Conservation (phyloP, 2,113 vertebrate genomes). For the Platysteira castanea region DNA sequence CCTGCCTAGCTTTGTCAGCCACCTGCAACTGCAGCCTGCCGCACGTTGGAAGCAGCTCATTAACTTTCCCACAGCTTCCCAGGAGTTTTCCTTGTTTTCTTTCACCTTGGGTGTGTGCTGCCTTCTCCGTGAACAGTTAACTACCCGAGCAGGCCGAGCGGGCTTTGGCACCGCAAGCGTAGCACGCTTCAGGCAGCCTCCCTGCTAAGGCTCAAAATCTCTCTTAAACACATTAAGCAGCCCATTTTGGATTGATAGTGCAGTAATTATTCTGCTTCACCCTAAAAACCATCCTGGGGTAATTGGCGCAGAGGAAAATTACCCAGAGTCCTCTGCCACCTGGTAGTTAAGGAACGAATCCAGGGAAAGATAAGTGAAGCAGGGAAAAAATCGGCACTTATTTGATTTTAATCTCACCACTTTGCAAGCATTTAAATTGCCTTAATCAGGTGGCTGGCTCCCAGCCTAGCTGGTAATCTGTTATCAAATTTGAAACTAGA, state of each 20-base stretch:
- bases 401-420: slow-evolving; percentile 98
- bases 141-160: slow-evolving; percentile 45
- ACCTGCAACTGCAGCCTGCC: slow-evolving; percentile 77
- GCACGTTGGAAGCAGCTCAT: slow-evolving; percentile 76
- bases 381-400: slow-evolving; percentile 86
- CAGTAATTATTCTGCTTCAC: slow-evolving; percentile 94
- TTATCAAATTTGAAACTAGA: slow-evolving; percentile 96
- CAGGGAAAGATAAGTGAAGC: slow-evolving; percentile 86
- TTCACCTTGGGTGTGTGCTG: slow-evolving; percentile 76
- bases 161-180: slow-evolving; percentile 58
- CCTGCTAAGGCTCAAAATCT: slow-evolving; percentile 83
- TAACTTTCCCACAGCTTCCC: slow-evolving; percentile 77
- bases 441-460: slow-evolving; percentile 91
- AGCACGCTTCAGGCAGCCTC: slow-evolving; percentile 74
- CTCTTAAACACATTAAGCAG: slow-evolving; percentile 92
- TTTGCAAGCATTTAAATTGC: slow-evolving; percentile 98
- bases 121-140: slow-evolving; percentile 61
- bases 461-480: slow-evolving; percentile 88
- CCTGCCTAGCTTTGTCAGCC: slow-evolving; percentile 77
- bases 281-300: slow-evolving; percentile 91
- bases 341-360: slow-evolving; percentile 88
- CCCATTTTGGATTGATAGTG: slow-evolving; percentile 93
- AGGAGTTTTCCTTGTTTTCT: slow-evolving; percentile 74
- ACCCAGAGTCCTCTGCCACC: slow-evolving; percentile 86
- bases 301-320: slow-evolving; percentile 88